Base-by-base conservation (phyloP, 92 coral and sea anemone species). In the Porites divaricata region DNA sequence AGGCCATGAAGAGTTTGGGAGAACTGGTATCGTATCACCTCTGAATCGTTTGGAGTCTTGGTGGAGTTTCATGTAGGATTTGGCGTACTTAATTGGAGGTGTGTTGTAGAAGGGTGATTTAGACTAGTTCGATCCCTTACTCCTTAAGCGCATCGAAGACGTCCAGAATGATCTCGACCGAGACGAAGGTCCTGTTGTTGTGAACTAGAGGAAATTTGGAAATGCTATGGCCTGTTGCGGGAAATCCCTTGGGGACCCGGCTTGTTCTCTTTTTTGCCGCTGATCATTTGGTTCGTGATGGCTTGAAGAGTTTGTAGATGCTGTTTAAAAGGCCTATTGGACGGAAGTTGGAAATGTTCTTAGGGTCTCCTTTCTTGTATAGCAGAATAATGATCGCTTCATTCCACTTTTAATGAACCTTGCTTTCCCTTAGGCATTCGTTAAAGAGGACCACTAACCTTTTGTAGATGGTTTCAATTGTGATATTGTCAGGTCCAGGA, bases 91-190 rank as follows among this genome's bases (percentile, higher is more conserved):
- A n/a, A n/a, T n/a, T 66, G 71, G 22, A 35, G 71, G 26, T 66
- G 71, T 66, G 71, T 20, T 66, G 35, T 20, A 24, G 6, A 66
- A 22, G 45, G 41, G 23, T 66, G 71, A 66, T 6, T 26, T 21
- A 66, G 71, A 66, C 71, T 3, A 41, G 71, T 66, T 24, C 71
- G 71, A 66, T 41, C 9, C 71, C 71, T 66, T 66, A 41, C 35
- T 66, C 71, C 35, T 22, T 66, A 20, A 66, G 71, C 71, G 49
- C 15, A 20, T 66, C 71, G 10, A 66, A 22, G 28, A 23, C 26
- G 71, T 66, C 71, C 28, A 2, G 71, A 35, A 35, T 35, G 71
- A 66, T 66, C 35, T 66, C 71, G 35, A 66, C 71, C 71, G 49
- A 66, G 16, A 22, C 71, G 49, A 66, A 20, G 71, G n/a, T 41